Conservation (phyloP, 1,140 invertebrate genomes). For the Danaus melanippus region DNA sequence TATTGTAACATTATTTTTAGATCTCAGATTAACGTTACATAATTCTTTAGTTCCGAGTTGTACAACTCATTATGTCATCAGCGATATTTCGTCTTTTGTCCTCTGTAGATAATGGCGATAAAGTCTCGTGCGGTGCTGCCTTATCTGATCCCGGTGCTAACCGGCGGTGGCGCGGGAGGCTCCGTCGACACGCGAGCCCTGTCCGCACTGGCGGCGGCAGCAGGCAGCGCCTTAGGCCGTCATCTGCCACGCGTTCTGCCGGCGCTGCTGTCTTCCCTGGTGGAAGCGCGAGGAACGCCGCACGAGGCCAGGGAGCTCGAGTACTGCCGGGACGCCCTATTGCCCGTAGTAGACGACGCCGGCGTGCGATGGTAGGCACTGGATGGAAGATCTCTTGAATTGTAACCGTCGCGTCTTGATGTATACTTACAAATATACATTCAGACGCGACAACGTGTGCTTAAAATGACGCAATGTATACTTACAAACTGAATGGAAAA, state of each 20-base stretch:
- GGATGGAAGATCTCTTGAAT: no score
- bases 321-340: slow-evolving; percentile 93
- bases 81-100: no score
- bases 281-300: slow-evolving; percentile 78
- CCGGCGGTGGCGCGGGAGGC: slow-evolving; percentile 80
- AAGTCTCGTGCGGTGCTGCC: slow-evolving; percentile 96
- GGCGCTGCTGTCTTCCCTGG: slow-evolving; percentile 79
- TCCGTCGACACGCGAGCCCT: slow-evolving; percentile 84
- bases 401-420: background rate
- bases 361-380: slow-evolving; percentile 77
- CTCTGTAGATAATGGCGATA: slow-evolving; percentile 87
- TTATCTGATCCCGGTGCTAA: slow-evolving; percentile 95
- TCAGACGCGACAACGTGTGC: no score
- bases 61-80: no score
- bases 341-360: slow-evolving; percentile 90
- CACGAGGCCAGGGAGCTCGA: slow-evolving; percentile 87
- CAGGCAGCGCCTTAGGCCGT: slow-evolving; percentile 74
- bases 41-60: no score
- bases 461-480: no score
- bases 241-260: slow-evolving; percentile 85
- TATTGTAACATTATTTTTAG: no score
- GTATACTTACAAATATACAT: no score
- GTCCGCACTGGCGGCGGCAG: slow-evolving; percentile 88
- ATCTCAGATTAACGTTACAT: no score
- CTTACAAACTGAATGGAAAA: no score